phyloP scores from a whole-genome alignment of 2,113 vertebrate genomes.

The Malurus elegans region DNA sequence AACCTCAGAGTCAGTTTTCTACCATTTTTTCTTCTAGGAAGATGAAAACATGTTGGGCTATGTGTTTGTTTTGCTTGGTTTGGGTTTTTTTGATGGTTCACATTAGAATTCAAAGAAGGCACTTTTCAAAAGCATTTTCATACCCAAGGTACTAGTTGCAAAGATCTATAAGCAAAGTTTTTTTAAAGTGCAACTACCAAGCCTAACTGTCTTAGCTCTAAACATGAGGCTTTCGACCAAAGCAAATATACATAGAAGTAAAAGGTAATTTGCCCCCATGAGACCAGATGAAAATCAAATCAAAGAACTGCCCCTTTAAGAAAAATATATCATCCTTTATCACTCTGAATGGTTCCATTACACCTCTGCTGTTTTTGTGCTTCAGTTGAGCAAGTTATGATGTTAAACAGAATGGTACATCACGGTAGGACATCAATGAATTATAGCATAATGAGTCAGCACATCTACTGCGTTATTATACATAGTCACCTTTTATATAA shows the following conservation, averaged over 20 bases:
- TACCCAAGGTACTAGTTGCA: background rate
- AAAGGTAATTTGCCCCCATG: background rate
- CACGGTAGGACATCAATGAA: conserved; percentile 5
- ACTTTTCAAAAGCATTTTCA: background rate
- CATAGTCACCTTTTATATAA: background rate
- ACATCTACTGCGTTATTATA: background rate
- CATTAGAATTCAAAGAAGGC: background rate
- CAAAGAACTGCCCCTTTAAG: background rate
- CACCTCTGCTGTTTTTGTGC: background rate
- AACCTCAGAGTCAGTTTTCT: background rate
- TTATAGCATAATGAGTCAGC: background rate
- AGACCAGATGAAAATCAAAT: background rate
- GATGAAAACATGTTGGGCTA: background rate
- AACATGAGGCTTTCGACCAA: background rate
- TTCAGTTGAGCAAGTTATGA: conserved; percentile 3
- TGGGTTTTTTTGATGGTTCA: background rate
- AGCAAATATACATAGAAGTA: background rate
- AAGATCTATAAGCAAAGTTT: background rate
- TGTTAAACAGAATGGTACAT: conserved; percentile 14
- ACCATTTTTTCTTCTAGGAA: background rate
- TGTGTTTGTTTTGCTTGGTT: background rate
- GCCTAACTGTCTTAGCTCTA: background rate
- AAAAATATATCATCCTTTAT: background rate
- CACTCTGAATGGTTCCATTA: background rate
- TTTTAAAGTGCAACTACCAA: background rate